Evolutionary conservation across 2,797 vertebrate species (phyloP).

Genomic region (Iguana delicatissima): DNA sequence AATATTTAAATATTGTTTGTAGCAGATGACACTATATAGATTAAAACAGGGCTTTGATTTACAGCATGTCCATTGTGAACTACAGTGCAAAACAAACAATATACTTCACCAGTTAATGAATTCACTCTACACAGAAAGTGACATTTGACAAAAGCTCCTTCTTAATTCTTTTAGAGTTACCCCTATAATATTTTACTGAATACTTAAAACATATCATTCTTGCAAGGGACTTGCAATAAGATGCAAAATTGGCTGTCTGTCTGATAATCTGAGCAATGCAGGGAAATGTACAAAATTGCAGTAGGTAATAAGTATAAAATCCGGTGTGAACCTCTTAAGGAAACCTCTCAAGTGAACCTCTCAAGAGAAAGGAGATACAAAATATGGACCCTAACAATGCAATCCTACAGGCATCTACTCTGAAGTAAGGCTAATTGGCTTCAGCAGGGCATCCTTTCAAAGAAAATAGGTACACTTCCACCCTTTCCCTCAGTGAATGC

Average conservation of each 20-base stretch:
- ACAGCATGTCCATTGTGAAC: not conserved
- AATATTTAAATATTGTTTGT: not conserved
- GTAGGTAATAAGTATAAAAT: not conserved
- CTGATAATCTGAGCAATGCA: not conserved
- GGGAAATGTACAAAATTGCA: not conserved
- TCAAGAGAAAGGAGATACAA: not conserved
- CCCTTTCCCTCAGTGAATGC: not conserved
- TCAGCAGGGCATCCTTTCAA: not conserved
- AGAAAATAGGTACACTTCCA: not conserved
- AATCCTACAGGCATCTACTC: not conserved
- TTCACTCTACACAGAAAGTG: not conserved
- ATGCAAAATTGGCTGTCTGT: not conserved
- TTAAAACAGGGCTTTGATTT: constrained; percentile 2
- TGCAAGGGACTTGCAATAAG: not conserved
- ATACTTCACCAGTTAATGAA: not conserved
- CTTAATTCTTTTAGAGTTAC: not conserved
- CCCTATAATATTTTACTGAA: not conserved
- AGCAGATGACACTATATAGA: not conserved
- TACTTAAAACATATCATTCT: not conserved
- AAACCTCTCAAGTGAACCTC: too few relatives aligned
- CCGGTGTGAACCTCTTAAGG: too few relatives aligned
- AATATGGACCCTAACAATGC: not conserved
- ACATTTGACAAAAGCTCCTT: not conserved
- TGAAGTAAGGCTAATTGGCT: not conserved
- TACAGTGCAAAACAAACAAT: not conserved